phyloP scores from a whole-genome alignment of 2,113 vertebrate species.

The Bos taurus region ARS-UCD2.0 NC_037357.1:116853501-116854000 shows the following conservation, averaged over 20 bases:
- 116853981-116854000: background rate
- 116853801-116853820: background rate
- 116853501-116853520: background rate
- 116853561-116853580: background rate
- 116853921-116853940: background rate
- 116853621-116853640: background rate
- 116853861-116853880: background rate
- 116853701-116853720: background rate
- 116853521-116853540: conserved; percentile 1
- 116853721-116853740: background rate
- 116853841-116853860: background rate
- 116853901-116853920: background rate
- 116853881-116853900: background rate
- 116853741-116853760: background rate
- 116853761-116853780: background rate
- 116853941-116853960: conserved; percentile 4
- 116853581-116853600: background rate
- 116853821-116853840: background rate
- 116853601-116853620: background rate
- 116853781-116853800: background rate
- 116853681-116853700: background rate
- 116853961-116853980: background rate
- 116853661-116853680: background rate
- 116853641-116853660: background rate
- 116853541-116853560: background rate